phyloP scores from a whole-genome alignment of 2,797 vertebrate genomes.

The Masticophis lateralis region DNA sequence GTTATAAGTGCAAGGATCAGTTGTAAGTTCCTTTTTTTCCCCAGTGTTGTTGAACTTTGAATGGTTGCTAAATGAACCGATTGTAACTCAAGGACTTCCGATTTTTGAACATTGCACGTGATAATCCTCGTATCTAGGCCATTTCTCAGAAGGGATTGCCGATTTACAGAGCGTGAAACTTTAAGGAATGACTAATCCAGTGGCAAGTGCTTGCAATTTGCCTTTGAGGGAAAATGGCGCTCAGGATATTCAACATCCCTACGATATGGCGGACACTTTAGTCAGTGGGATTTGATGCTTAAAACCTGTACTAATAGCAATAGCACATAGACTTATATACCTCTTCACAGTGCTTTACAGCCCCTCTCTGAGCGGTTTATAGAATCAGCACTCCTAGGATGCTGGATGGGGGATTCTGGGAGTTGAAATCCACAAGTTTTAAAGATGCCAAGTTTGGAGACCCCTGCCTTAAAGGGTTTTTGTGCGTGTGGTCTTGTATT shows the following conservation, averaged over 20 bases:
- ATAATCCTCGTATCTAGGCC: neutral
- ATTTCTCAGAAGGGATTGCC: neutral
- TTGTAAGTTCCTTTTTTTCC: too few species aligned
- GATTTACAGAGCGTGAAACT: neutral
- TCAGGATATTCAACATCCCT: neutral
- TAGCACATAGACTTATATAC: too few species aligned
- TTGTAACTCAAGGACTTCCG: neutral
- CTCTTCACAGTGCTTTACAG: too few species aligned
- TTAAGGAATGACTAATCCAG: neutral
- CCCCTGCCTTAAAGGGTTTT: too few species aligned
- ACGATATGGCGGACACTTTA: neutral
- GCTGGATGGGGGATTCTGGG: too few species aligned
- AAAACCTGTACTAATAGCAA: neutral
- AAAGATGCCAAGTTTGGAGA: too few species aligned
- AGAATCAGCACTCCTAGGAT: too few species aligned
- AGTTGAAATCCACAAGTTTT: too few species aligned
- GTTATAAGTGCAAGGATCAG: too few species aligned
- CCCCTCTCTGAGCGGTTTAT: too few species aligned
- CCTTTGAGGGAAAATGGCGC: neutral
- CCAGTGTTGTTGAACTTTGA: neutral
- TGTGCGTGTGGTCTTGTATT: too few species aligned
- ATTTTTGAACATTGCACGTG: neutral
- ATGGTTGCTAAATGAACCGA: neutral
- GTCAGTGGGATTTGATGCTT: neutral
- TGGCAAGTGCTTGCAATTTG: neutral